A percentile compares a stretch with the other conserved stretches of the same genome.
Evolutionary conservation across 2,797 vertebrate genomes (phyloP).

Genomic region (Catostomus latipinnis): DNA sequence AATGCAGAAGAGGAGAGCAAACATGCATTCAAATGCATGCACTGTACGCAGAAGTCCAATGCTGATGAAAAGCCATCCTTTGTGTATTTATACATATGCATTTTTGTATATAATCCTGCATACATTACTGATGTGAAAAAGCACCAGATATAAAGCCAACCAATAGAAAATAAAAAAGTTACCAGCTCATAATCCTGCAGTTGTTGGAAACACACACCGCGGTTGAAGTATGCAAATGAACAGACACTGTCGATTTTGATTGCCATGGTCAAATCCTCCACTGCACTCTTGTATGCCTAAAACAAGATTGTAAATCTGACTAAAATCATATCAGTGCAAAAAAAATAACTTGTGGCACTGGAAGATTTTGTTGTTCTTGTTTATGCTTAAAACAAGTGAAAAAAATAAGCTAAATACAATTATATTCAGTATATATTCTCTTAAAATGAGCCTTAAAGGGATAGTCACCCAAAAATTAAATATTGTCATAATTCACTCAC

Average conservation of each 20-base stretch:
- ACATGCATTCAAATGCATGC: constrained; percentile 3
- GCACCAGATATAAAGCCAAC: not conserved
- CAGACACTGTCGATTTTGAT: constrained; percentile 70
- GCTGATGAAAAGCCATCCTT: not conserved
- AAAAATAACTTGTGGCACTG: no score
- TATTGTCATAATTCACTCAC: no score
- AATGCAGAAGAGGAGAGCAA: not conserved
- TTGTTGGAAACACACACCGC: constrained; percentile 76
- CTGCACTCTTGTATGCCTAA: constrained; percentile 73
- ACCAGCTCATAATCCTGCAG: constrained; percentile 74
- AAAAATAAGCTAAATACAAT: no score
- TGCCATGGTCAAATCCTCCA: constrained; percentile 76
- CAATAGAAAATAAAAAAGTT: not conserved
- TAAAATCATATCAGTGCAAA: not conserved
- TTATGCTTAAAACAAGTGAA: no score
- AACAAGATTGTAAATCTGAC: constrained; percentile 14
- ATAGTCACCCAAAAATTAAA: no score
- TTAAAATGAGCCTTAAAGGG: no score
- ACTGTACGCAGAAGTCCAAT: not conserved
- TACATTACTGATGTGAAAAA: not conserved
- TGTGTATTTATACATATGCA: not conserved
- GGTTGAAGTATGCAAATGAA: constrained; percentile 78
- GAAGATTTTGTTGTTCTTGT: no score
- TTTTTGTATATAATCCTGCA: not conserved
- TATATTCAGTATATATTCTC: no score